Evolutionary conservation across 2,113 vertebrate species (phyloP).

Genomic region (Cryptotis parvus): DNA sequence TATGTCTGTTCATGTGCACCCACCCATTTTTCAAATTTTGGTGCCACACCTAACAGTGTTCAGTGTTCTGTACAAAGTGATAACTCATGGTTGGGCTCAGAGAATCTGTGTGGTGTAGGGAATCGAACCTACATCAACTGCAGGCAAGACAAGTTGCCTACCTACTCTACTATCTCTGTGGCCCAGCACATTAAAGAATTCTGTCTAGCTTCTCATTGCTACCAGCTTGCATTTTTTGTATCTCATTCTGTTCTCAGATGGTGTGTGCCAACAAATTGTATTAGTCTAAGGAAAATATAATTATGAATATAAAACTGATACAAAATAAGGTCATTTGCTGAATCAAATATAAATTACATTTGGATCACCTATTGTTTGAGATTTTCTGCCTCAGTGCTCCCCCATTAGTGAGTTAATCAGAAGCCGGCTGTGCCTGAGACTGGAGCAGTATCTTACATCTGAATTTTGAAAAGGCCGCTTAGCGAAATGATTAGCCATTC

Average conservation of each 20-base stretch:
- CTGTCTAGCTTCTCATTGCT: neutral
- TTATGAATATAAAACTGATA: constrained; percentile 69
- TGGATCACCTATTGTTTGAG: constrained; percentile 71
- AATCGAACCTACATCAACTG: too few relatives aligned
- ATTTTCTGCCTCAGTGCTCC: constrained; percentile 63
- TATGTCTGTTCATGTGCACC: neutral
- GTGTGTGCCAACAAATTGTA: constrained; percentile 48
- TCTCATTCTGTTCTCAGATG: constrained; percentile 38
- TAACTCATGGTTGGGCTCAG: too few relatives aligned
- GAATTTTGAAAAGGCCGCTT: constrained; percentile 26
- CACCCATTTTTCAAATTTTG: neutral
- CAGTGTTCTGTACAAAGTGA: too few relatives aligned
- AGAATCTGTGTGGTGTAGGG: too few relatives aligned
- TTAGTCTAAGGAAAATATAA: constrained; percentile 74
- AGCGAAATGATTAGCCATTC: neutral
- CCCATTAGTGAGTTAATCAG: constrained; percentile 66
- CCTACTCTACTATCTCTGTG: too few relatives aligned
- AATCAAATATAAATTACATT: constrained; percentile 72
- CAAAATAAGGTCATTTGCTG: constrained; percentile 73
- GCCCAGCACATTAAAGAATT: neutral
- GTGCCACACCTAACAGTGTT: too few relatives aligned
- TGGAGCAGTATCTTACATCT: neutral
- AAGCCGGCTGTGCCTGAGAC: neutral
- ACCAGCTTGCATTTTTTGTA: neutral
- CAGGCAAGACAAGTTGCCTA: too few relatives aligned